Evolutionary conservation across 2,113 vertebrate species (phyloP).

Genomic region (Poecile atricapillus): DNA sequence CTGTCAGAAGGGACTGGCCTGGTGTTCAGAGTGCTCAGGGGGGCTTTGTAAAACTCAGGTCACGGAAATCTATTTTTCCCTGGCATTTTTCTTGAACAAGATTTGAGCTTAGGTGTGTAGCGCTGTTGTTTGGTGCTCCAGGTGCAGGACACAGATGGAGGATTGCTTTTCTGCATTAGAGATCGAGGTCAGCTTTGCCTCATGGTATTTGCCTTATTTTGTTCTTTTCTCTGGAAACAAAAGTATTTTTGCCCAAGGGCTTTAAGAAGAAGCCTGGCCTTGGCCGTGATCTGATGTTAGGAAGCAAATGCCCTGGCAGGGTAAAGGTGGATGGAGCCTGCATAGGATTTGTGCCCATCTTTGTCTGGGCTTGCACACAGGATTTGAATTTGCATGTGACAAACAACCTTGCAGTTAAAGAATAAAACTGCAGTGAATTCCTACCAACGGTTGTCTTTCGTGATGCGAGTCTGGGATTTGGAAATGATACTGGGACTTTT

Average conservation of each 20-base stretch:
- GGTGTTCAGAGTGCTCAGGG: not conserved
- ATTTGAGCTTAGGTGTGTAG: accelerated
- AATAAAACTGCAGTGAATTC: not conserved
- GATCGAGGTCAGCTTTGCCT: not conserved
- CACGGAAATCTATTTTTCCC: not conserved
- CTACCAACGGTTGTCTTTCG: not conserved
- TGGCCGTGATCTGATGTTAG: not conserved
- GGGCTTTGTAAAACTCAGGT: not conserved
- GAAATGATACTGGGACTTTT: not conserved
- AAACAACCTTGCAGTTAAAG: not conserved
- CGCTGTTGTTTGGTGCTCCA: not conserved
- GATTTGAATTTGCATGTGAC: not conserved
- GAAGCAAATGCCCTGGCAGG: not conserved
- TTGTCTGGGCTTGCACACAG: not conserved
- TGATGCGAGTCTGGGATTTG: not conserved
- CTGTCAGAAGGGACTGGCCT: not conserved
- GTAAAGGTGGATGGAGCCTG: not conserved
- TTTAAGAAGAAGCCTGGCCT: not conserved
- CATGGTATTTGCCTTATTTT: not conserved
- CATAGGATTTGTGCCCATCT: not conserved
- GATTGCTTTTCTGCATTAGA: not conserved
- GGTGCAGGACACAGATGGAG: not conserved
- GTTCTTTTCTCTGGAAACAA: not conserved
- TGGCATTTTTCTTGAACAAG: not conserved
- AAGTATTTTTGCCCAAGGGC: not conserved